These are phyloP conservation scores for Nomada ferruginata DNA, from an alignment of 2,888 invertebrate genomes.

Conservation along the genomic window DNA sequence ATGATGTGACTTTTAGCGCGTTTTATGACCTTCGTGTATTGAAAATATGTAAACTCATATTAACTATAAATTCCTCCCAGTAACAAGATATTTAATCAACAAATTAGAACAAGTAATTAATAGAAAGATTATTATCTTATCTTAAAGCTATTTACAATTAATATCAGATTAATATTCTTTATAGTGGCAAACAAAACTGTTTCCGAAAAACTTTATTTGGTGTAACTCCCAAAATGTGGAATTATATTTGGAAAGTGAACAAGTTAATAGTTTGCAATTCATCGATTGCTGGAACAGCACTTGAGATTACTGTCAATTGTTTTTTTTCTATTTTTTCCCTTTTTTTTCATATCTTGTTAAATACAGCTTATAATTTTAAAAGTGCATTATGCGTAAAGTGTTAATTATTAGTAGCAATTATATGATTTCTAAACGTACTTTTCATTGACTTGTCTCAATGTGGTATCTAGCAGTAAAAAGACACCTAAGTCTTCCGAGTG, in stretches of 20 bases:
- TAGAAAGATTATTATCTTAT: constrained; percentile 57
- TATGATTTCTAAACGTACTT: constrained; percentile 60
- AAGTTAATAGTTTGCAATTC: constrained; percentile 45
- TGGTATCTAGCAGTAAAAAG: constrained; percentile 63
- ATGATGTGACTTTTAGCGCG: constrained; percentile 8
- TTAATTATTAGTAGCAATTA: constrained; percentile 53
- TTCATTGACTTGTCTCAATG: constrained; percentile 62
- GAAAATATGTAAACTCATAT: constrained; percentile 25
- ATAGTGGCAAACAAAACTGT: constrained; percentile 47
- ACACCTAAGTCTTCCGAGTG: constrained; percentile 66
- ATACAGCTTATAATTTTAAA: constrained; percentile 56
- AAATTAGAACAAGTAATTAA: constrained; percentile 56
- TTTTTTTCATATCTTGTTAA: constrained; percentile 28
- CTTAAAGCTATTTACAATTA: constrained; percentile 68
- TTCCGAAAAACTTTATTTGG: constrained; percentile 42
- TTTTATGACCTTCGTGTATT: constrained; percentile 24
- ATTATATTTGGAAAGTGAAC: constrained; percentile 50
- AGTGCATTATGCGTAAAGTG: constrained; percentile 57
- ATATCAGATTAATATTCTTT: constrained; percentile 57
- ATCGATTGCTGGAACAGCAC: constrained; percentile 31
- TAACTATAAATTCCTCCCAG: constrained; percentile 27
- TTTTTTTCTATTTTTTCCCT: constrained; percentile 1
- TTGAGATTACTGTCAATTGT: constrained; percentile 47
- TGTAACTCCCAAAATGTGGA: constrained; percentile 48
- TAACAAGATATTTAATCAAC: constrained; percentile 54